phyloP scores from a whole-genome alignment of 1,140 invertebrate species.

The Sitobion miscanthi region DNA sequence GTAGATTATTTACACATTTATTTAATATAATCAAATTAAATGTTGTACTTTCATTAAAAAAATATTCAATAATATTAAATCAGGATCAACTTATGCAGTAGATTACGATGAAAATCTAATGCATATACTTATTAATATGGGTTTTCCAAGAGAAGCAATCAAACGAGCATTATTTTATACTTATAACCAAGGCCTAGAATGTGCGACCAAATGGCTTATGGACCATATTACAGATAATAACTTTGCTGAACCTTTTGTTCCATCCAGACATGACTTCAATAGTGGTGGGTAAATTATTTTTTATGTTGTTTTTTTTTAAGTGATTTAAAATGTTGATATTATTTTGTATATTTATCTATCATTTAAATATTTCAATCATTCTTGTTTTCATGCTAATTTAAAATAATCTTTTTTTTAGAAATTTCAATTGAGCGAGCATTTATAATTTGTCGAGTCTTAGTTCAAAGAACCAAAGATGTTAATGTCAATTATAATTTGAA shows the following conservation, averaged over 20 bases:
- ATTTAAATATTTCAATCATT: background rate
- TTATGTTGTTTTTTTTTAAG: background rate
- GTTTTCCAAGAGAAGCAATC: slow-evolving; percentile 32
- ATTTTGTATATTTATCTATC: background rate
- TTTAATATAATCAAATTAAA: background rate
- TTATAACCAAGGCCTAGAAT: background rate
- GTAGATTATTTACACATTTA: background rate
- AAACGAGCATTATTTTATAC: slow-evolving; percentile 38
- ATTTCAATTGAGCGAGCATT: slow-evolving; percentile 33
- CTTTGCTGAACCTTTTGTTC: slow-evolving; percentile 35
- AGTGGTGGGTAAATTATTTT: background rate
- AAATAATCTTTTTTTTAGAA: background rate
- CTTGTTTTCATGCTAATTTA: background rate
- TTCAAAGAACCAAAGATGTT: slow-evolving; percentile 22
- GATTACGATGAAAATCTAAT: slow-evolving; percentile 21
- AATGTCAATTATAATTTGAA: background rate
- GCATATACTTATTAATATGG: slow-evolving; percentile 10
- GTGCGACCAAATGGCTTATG: slow-evolving; percentile 35
- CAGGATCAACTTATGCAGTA: background rate
- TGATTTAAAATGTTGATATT: background rate
- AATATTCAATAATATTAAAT: background rate
- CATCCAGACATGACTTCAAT: background rate
- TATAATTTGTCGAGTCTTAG: slow-evolving; percentile 49
- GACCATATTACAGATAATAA: slow-evolving; percentile 24
- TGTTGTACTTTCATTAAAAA: background rate